Evolutionary conservation across 2,888 invertebrate genomes (phyloP).

Genomic region (Cistogaster globosa): DNA sequence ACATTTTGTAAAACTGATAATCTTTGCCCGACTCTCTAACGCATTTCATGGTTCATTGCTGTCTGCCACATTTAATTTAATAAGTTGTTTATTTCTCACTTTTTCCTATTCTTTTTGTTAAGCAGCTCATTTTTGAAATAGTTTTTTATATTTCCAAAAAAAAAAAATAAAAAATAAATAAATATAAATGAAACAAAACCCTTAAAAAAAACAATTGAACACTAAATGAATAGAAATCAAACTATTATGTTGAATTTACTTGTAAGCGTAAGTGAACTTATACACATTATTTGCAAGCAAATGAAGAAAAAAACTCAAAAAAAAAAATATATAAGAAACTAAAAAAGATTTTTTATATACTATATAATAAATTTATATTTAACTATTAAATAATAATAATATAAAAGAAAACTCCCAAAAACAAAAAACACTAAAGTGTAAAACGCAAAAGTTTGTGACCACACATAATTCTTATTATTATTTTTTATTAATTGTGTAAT

Average conservation of each 20-base stretch:
- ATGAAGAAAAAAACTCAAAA: slow-evolving; percentile 63
- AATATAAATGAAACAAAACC: slow-evolving; percentile 68
- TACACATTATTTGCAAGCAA: slow-evolving; percentile 72
- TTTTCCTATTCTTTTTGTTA: background rate
- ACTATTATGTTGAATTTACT: slow-evolving; percentile 71
- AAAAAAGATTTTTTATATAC: slow-evolving; percentile 71
- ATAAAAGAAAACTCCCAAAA: slow-evolving; percentile 54
- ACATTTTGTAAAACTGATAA: too few relatives aligned
- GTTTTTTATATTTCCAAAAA: slow-evolving; percentile 75
- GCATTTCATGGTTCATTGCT: too few relatives aligned
- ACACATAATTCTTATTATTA: slow-evolving; percentile 65
- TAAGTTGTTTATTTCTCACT: background rate
- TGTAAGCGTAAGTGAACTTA: slow-evolving; percentile 70
- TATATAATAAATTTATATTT: slow-evolving; percentile 71
- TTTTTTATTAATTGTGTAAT: slow-evolving; percentile 73
- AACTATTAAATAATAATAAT: slow-evolving; percentile 67
- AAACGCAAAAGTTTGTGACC: slow-evolving; percentile 75
- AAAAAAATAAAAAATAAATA: slow-evolving; percentile 69
- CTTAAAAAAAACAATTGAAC: slow-evolving; percentile 39
- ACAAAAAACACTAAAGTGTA: slow-evolving; percentile 70
- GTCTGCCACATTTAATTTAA: background rate
- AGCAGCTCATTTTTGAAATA: slow-evolving; percentile 61
- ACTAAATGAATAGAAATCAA: slow-evolving; percentile 60
- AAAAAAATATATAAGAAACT: slow-evolving; percentile 71
- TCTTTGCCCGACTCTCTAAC: too few relatives aligned